These are phyloP conservation scores for Heliconius himera DNA, from an alignment of 1,140 invertebrate genomes.

Conservation along the genomic window DNA sequence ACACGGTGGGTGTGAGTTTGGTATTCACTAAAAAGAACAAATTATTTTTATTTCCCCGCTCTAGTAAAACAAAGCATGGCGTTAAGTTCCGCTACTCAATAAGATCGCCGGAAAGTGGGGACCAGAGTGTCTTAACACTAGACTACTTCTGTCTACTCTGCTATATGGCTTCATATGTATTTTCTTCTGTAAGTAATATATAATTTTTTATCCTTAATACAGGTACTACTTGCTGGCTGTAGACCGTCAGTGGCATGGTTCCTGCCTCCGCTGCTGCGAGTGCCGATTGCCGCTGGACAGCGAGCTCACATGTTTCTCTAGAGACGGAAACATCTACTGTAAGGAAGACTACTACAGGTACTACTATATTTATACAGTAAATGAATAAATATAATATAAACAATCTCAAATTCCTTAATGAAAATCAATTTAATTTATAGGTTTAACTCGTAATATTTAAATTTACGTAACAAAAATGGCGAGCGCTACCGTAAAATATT, in stretches of 20 bases:
- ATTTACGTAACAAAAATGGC: background rate
- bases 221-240: slow-evolving; percentile 93
- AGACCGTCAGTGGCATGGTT: slow-evolving; percentile 94
- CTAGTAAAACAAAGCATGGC: no score
- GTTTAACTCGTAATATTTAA: no score
- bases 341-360: slow-evolving; percentile 98
- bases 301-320: slow-evolving; percentile 93
- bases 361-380: slow-evolving; percentile 45
- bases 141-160: no score
- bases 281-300: slow-evolving; percentile 92
- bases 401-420: no score
- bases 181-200: background rate
- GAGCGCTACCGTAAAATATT: background rate
- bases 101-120: no score
- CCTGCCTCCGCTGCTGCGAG: slow-evolving; percentile 93
- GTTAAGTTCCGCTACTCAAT: no score
- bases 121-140: no score
- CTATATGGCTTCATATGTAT: no score
- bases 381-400: background rate
- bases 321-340: slow-evolving; percentile 96
- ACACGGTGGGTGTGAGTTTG: no score
- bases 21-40: no score
- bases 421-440: no score
- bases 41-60: no score
- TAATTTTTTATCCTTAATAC: background rate